Base-by-base conservation (phyloP, 2,888 invertebrate genomes). In the Cephus pulcher region DNA sequence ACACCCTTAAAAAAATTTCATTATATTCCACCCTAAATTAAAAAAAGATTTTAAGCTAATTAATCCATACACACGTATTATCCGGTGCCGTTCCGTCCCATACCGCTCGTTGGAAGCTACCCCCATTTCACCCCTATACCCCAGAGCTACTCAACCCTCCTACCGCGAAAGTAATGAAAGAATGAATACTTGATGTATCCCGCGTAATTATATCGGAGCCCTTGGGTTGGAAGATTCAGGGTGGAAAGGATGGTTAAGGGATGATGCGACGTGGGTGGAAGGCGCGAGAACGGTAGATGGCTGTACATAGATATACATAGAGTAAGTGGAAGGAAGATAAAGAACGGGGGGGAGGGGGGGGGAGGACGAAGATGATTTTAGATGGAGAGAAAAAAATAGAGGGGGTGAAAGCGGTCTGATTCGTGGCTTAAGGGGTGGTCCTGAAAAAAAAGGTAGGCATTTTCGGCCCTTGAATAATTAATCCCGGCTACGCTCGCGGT, bases 171-270 rank as follows among this genome's bases (percentile, higher is more conserved):
- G 84, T 89, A 89, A 89, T 89, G 89, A 89, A 88, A 88, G 86
- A 86, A 86, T 89, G 86, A 88, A 89, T 89, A 88, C 84, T 89
- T 88, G 84, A 89, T 88, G 86, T 82, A 79, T 81, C 78, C 80
- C 69, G 84, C 84, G 86, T 89, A 89, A 89, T 89, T 88, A 88
- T 86, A 82, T 84, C 84, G 83, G 83, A 75, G 78, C 71, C 75
- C 75, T 76, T 34, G 68, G 78, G 78, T 78, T 34, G 71, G 75
- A 74, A 68, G 68, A 77, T 40, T 40, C 40, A 15, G 6, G 40
- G 15, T 40, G 40, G 40, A 15, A 40, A 15, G 40, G 40, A 40
- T 40, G 40, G 15, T 40, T 40, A 40, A 40, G 40, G 40, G 40
- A 40, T 40, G 40, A 40, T 40, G 40, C 15, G 15, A 40, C 15